Conservation (phyloP, 2,888 invertebrate genomes). For the Anthrax anthrax region DNA sequence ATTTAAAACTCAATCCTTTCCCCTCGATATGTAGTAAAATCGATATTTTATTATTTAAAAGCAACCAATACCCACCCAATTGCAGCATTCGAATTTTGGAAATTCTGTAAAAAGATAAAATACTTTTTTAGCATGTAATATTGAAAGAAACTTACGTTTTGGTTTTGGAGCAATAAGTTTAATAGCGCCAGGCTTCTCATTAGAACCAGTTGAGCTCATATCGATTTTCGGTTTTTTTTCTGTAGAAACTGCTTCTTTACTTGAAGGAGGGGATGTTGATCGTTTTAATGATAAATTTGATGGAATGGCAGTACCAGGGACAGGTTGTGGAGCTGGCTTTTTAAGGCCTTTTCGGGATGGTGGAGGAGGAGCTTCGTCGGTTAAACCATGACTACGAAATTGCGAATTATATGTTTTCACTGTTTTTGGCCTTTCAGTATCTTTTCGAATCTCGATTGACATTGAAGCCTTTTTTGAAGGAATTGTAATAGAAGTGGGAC, state of each 20-base stretch:
- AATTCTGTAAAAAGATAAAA: not conserved
- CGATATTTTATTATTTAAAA: not conserved
- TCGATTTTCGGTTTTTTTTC: constrained; percentile 67
- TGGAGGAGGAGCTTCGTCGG: constrained; percentile 77
- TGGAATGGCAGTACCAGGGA: constrained; percentile 18
- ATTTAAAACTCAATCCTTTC: too few relatives aligned
- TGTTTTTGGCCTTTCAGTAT: constrained; percentile 65
- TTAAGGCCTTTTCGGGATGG: constrained; percentile 55
- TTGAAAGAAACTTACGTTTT: constrained; percentile 64
- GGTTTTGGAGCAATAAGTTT: constrained; percentile 79
- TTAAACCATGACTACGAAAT: constrained; percentile 80
- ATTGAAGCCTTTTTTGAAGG: constrained; percentile 51
- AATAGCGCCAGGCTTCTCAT: constrained; percentile 63
- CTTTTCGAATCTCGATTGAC: constrained; percentile 66
- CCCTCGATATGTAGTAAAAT: too few relatives aligned
- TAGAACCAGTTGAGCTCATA: constrained; percentile 18
- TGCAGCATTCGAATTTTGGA: not conserved
- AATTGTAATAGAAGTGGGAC: constrained; percentile 28
- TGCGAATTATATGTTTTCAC: constrained; percentile 85
- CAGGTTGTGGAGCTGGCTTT: constrained; percentile 39
- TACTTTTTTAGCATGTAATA: constrained; percentile 1
- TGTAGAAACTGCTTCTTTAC: constrained; percentile 35
- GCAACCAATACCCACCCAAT: not conserved
- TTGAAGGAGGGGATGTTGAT: constrained; percentile 23
- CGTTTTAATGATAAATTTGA: constrained; percentile 16